Percentiles rank a stretch among this genome's conserved stretches.
These are phyloP conservation scores for Gallinago paraguaiae DNA, from an alignment of 2,113 vertebrate species.

Conservation along the genomic window DNA sequence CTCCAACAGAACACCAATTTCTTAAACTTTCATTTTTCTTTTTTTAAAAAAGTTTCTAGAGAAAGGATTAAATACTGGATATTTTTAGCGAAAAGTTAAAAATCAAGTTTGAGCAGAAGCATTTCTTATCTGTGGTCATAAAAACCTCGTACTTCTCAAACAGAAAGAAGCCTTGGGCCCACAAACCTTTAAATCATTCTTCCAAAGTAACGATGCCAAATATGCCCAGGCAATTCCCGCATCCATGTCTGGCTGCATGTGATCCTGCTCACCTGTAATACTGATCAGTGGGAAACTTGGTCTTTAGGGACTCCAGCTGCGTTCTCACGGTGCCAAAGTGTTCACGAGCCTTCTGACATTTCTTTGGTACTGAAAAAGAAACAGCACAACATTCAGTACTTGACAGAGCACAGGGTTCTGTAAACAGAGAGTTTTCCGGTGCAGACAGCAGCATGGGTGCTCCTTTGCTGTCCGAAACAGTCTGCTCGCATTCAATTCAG, in stretches of 20 bases:
- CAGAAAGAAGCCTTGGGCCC: background rate
- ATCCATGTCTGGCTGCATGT: background rate
- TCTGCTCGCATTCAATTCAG: background rate
- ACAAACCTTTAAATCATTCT: background rate
- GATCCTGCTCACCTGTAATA: constrained; percentile 88
- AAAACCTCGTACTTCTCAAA: background rate
- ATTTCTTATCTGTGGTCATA: background rate
- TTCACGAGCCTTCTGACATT: constrained; percentile 90
- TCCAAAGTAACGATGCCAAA: background rate
- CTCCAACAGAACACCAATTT: background rate
- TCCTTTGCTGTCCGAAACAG: background rate
- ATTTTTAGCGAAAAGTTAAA: background rate
- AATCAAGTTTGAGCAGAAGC: background rate
- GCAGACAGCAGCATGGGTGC: rapidly evolving
- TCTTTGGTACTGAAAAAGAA: constrained; percentile 87
- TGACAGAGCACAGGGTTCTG: background rate
- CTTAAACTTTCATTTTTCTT: background rate
- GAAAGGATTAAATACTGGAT: background rate
- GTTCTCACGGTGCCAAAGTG: constrained; percentile 87
- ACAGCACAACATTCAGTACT: background rate
- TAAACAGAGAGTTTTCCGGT: background rate
- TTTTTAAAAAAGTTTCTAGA: background rate
- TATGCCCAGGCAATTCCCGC: background rate
- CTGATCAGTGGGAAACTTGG: constrained; percentile 92
- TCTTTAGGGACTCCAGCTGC: constrained; percentile 92